phyloP scores from a whole-genome alignment of 2,888 invertebrate species.

The Heliconius charithonia region DNA sequence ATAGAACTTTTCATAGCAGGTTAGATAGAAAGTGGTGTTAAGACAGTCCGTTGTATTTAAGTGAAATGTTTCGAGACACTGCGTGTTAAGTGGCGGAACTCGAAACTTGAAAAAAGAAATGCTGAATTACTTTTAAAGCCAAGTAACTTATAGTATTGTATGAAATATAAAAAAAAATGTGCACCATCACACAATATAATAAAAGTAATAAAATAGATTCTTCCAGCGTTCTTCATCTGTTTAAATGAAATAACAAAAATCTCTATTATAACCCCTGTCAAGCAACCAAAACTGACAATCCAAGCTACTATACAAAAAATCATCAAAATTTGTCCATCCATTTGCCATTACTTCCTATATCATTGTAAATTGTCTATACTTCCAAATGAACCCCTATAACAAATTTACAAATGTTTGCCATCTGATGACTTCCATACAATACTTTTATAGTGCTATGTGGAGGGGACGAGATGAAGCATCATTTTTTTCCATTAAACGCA shows the following conservation, averaged over 20 bases:
- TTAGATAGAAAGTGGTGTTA: too few relatives aligned
- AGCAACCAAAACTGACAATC: background rate
- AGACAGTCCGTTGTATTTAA: too few relatives aligned
- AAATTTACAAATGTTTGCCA: background rate
- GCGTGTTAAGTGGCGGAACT: background rate
- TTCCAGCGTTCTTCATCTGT: background rate
- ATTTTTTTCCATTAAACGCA: constrained; percentile 38
- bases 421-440: constrained; percentile 25
- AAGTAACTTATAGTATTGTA: too few relatives aligned
- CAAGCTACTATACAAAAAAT: background rate
- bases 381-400: background rate
- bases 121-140: too few relatives aligned
- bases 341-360: background rate
- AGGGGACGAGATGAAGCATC: constrained; percentile 38
- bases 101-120: background rate
- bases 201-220: background rate
- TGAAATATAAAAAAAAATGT: too few relatives aligned
- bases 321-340: background rate
- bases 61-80: background rate
- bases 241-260: background rate
- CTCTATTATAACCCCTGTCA: background rate
- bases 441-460: background rate
- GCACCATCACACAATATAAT: too few relatives aligned
- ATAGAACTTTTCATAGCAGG: background rate
- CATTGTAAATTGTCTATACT: background rate